phyloP scores from a whole-genome alignment of 2,888 invertebrate species.

The Trypoxylon attenuatum region DNA sequence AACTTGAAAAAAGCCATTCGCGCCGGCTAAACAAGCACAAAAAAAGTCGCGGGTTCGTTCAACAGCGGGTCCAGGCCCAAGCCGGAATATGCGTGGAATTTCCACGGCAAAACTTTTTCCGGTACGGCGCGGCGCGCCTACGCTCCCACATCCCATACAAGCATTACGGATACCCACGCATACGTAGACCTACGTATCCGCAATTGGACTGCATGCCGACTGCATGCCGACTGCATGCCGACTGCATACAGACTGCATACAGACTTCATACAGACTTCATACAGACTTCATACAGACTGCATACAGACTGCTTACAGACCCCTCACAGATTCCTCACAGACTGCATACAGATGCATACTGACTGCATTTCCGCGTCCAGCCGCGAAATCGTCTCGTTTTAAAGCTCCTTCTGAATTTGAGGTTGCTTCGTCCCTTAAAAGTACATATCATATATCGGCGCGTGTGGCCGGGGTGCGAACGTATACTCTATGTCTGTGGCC shows the following conservation, averaged over 20 bases:
- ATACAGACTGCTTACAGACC: too few relatives aligned
- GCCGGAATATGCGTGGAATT: constrained; percentile 51
- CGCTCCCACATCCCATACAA: too few relatives aligned
- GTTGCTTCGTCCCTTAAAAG: constrained; percentile 31
- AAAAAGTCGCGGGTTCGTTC: constrained; percentile 50
- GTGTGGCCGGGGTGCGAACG: constrained; percentile 23
- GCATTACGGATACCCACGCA: constrained; percentile 12
- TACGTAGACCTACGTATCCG: too few relatives aligned
- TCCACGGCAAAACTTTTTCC: constrained; percentile 40
- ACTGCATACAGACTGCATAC: too few relatives aligned
- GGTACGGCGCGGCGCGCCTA: constrained; percentile 6
- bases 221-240: too few relatives aligned
- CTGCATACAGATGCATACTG: too few relatives aligned
- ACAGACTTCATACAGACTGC: too few relatives aligned
- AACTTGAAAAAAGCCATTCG: constrained; percentile 58
- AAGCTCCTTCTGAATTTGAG: constrained; percentile 48
- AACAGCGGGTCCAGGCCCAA: constrained; percentile 38
- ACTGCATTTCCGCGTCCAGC: constrained; percentile 42
- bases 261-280: too few relatives aligned
- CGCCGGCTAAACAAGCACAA: constrained; percentile 57
- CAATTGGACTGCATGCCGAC: not conserved
- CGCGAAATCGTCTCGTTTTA: constrained; percentile 52
- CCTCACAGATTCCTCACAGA: too few relatives aligned
- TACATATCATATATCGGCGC: constrained; percentile 25
- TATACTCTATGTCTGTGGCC: too few relatives aligned